Percentiles rank a stretch among this genome's conserved stretches.
Conservation (phyloP, 2,113 vertebrate species). For the Todiramphus saurophagus region DNA sequence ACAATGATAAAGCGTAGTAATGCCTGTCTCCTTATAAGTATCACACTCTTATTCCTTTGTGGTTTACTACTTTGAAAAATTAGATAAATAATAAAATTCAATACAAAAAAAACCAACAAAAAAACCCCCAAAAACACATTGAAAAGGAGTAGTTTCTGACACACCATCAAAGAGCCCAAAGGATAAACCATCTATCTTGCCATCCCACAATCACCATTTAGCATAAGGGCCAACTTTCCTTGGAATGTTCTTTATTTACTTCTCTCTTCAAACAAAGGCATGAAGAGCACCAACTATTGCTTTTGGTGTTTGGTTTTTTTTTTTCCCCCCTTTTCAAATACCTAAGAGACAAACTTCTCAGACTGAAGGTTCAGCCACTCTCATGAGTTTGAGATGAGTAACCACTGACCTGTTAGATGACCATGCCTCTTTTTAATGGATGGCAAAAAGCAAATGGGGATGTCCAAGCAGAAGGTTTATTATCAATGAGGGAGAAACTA, state of each 20-base stretch:
- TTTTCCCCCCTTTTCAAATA: not conserved
- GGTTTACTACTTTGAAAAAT: not conserved
- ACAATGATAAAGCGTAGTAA: not conserved
- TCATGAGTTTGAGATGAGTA: not conserved
- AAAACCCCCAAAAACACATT: too few relatives aligned
- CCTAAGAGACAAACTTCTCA: not conserved
- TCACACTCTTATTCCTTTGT: not conserved
- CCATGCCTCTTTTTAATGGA: not conserved
- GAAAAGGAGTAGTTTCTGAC: not conserved
- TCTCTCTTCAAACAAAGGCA: not conserved
- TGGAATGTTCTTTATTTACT: not conserved
- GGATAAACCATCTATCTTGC: not conserved
- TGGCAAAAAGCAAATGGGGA: not conserved
- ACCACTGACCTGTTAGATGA: not conserved
- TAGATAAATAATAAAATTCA: not conserved
- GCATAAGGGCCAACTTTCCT: not conserved
- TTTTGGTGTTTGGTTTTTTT: rapidly evolving
- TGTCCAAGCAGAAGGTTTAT: not conserved
- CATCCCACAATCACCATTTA: not conserved
- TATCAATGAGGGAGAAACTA: not conserved
- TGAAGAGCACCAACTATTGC: not conserved
- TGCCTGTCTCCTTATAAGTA: not conserved
- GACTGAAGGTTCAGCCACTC: not conserved
- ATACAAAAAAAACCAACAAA: not conserved
- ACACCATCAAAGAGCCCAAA: not conserved